Evolutionary conservation across 2,888 invertebrate species (phyloP).

Genomic region (Graphium colonna): DNA sequence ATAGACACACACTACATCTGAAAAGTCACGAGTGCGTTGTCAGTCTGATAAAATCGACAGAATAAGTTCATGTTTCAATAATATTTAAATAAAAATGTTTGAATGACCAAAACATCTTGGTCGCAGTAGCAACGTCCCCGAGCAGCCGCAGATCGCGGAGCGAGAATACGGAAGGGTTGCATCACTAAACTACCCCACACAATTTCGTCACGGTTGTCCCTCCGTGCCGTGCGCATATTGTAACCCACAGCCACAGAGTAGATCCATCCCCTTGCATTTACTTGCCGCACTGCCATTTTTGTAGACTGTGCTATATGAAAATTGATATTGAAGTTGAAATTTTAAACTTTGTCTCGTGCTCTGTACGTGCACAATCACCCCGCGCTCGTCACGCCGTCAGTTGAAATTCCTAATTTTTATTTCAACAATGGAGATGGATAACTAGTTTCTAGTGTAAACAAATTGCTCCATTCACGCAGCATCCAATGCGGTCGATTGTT

Average conservation of each 20-base stretch:
- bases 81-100: constrained; percentile 35
- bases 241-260: constrained; percentile 26
- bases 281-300: constrained; percentile 20
- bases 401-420: constrained; percentile 62
- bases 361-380: constrained; percentile 38
- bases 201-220: constrained; percentile 65
- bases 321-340: constrained; percentile 1
- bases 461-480: constrained; percentile 55
- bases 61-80: no score
- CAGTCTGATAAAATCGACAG: no score
- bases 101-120: constrained; percentile 34
- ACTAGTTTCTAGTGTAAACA: constrained; percentile 74
- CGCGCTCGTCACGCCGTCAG: constrained; percentile 47
- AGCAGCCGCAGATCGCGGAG: constrained; percentile 60
- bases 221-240: constrained; percentile 22
- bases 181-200: constrained; percentile 51
- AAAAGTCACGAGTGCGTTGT: no score
- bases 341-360: not conserved
- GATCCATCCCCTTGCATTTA: constrained; percentile 27
- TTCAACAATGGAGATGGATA: constrained; percentile 64
- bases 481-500: constrained; percentile 15
- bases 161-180: constrained; percentile 67
- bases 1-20: no score
- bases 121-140: constrained; percentile 45
- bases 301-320: not conserved